Evolutionary conservation across 2,113 vertebrate species (phyloP).

Genomic region (Gulo gulo): DNA sequence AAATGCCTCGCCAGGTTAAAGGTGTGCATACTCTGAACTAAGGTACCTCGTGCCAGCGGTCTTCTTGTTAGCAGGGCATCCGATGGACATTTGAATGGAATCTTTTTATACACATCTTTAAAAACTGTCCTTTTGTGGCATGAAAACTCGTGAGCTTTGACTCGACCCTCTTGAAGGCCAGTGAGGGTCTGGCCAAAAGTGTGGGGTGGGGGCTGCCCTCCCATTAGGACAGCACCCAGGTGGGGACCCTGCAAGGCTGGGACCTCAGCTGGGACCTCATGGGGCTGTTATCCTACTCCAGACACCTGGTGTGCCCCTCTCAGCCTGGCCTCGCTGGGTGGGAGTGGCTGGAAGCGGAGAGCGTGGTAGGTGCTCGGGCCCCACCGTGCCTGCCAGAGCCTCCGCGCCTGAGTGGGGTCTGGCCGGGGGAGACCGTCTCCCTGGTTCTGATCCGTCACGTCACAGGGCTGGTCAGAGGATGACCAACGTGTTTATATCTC

Average conservation of each 20-base stretch:
- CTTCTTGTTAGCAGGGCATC: not conserved
- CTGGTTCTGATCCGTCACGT: slow-evolving; percentile 32
- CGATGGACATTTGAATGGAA: not conserved
- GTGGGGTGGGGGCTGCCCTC: not conserved
- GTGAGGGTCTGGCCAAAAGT: too few relatives aligned
- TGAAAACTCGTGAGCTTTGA: not conserved
- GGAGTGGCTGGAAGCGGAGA: not conserved
- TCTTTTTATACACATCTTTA: not conserved
- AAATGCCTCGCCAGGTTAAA: not conserved
- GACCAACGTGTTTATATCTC: slow-evolving; percentile 25
- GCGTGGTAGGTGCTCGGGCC: not conserved
- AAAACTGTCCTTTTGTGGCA: not conserved
- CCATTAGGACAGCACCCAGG: not conserved
- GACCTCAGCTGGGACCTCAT: rapidly evolving
- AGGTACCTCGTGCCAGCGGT: not conserved
- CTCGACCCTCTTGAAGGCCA: not conserved
- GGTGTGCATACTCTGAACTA: not conserved
- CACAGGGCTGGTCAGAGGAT: not conserved
- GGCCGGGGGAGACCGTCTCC: not conserved
- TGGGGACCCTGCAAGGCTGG: rapidly evolving
- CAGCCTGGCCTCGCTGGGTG: not conserved
- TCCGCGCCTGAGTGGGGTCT: not conserved
- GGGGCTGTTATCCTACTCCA: not conserved
- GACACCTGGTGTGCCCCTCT: not conserved
- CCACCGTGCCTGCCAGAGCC: not conserved